Evolutionary conservation across 2,113 vertebrate genomes (phyloP), one percentile per base, ranked within the genome.

Genomic region (Erpornis zantholeuca): DNA sequence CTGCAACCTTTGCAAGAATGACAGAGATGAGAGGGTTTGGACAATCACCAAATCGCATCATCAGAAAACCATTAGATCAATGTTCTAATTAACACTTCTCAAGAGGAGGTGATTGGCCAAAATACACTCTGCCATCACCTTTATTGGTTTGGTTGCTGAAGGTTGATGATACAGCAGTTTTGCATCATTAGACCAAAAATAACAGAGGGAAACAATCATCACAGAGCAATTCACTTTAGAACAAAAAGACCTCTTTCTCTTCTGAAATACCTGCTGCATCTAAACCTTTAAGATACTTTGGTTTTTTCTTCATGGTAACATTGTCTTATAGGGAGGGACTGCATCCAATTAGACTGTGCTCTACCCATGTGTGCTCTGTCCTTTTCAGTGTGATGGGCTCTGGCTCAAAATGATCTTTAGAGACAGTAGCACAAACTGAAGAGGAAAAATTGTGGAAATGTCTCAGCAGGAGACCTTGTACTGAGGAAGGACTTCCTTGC

Each of bases 341-440:
- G 27, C 7, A 23, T 72, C 33, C 59, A 52, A 63, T 70, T 23
- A 54, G n/a, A 33, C 31, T 47, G 6, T 77, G 10, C 4, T 73
- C 45, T 57, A 53, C 3, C 7, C 9, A 1, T 0, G 3, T 47
- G 15, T 47, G n/a, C 18, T 79, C 53, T 40, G 12, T 6, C 17
- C 36, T 65, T 68, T 73, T 53, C 23, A 21, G 5, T 27, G 8
- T 27, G 35, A 66, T 18, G 31, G 21, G 11, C 15, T 92, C 59
- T 59, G 33, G 18, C 82, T 60, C 38, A 70, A 66, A 40, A 29
- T 66, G 38, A 38, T 38, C 38, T 38, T n/a, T n/a, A 38, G n/a
- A 77, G 80, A 83, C 8, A 3, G 35, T 63, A 60, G 19, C 29
- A 80, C 70, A 72, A 81, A 15, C 3, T 7, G 7, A 60, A 49